These are phyloP conservation scores for Limenitis camilla DNA, from an alignment of 2,888 invertebrate genomes.

Conservation along the genomic window DNA sequence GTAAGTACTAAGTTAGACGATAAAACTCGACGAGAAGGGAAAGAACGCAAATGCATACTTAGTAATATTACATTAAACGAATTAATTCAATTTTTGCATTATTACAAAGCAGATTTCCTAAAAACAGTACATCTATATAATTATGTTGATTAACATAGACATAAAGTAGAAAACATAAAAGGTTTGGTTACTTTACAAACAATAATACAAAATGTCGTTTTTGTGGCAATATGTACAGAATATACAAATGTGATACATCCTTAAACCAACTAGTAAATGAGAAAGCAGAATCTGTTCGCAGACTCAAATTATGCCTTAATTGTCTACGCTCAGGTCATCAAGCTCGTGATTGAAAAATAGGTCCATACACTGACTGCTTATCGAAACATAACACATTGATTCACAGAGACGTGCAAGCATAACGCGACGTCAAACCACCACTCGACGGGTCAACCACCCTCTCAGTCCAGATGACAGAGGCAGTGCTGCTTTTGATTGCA, in stretches of 20 bases:
- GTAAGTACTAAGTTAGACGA: neutral
- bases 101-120: neutral
- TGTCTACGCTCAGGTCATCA: neutral
- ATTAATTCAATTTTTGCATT: neutral
- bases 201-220: neutral
- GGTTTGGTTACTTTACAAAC: neutral
- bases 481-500: conserved; percentile 1
- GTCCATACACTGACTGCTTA: neutral
- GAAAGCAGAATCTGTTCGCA: too few relatives aligned
- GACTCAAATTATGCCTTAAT: too few relatives aligned
- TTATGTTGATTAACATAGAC: neutral
- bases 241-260: neutral
- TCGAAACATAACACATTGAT: neutral
- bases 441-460: neutral
- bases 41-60: neutral
- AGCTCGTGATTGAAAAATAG: neutral
- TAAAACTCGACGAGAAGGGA: neutral
- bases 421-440: neutral
- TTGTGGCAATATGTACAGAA: neutral
- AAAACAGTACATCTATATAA: neutral
- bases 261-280: neutral
- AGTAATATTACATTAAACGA: neutral
- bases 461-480: conserved; percentile 1
- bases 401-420: neutral
- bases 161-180: neutral